Conservation (phyloP, 2,113 vertebrate genomes). For the Toxotes chatareus region DNA sequence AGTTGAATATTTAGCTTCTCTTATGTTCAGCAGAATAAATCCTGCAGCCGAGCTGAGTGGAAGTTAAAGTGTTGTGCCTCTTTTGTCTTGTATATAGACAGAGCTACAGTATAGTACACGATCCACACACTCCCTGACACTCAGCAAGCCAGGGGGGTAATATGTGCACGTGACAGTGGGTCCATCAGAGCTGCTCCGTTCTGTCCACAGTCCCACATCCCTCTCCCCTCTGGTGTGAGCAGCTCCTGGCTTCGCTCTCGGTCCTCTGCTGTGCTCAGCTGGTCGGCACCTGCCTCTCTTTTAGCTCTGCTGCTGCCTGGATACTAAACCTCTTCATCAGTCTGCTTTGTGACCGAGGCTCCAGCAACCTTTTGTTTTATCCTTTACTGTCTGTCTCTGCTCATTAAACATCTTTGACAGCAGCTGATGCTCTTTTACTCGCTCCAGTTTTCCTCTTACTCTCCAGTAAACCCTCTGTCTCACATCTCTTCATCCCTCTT, state of each 20-base stretch:
- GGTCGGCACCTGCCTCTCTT: constrained; percentile 51
- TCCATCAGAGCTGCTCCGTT: no score
- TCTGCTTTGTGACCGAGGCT: constrained; percentile 44
- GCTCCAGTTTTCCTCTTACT: neutral
- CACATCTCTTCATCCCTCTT: neutral
- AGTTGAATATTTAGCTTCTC: no score
- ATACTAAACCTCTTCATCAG: constrained; percentile 65
- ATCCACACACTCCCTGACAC: no score
- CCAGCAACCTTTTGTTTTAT: constrained; percentile 48
- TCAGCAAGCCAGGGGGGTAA: no score
- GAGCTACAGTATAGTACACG: no score
- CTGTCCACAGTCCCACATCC: no score
- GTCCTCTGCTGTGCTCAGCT: constrained; percentile 19
- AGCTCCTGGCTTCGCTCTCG: neutral
- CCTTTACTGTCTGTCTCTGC: constrained; percentile 38
- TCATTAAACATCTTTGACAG: constrained; percentile 44
- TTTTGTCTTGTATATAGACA: no score
- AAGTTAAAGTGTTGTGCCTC: no score
- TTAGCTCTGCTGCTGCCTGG: constrained; percentile 57
- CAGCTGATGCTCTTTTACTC: constrained; percentile 40
- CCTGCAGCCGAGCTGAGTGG: no score
- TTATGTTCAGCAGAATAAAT: no score
- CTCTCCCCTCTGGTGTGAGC: no score
- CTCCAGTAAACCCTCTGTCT: neutral
- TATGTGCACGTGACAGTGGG: no score